A percentile compares a stretch with the other conserved stretches of the same genome.
phyloP scores from a whole-genome alignment of 2,113 vertebrate genomes.

The Natator depressus region DNA sequence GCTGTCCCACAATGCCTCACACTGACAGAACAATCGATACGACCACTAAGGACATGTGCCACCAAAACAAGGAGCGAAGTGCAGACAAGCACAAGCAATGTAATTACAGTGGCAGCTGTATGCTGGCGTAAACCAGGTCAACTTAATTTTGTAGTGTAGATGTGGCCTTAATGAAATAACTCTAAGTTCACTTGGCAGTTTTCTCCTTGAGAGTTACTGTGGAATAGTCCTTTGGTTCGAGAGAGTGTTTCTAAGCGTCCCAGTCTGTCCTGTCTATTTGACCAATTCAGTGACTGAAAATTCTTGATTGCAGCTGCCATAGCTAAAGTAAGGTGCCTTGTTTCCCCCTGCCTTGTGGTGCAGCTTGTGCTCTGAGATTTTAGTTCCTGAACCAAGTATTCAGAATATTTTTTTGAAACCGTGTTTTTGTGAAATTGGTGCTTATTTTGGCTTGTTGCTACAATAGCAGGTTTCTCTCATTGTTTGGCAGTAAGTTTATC shows the following conservation, averaged over 20 bases:
- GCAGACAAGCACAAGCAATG: background rate
- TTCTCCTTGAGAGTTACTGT: background rate
- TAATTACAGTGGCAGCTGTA: background rate
- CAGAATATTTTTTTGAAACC: background rate
- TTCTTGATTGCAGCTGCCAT: background rate
- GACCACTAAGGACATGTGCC: background rate
- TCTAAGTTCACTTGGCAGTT: rapidly evolving
- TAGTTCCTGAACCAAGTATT: background rate
- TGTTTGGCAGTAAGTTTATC: background rate
- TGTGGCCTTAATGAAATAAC: background rate
- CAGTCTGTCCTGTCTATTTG: background rate
- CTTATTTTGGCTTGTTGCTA: background rate
- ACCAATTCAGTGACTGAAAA: background rate
- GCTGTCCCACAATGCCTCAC: background rate
- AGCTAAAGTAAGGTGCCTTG: background rate
- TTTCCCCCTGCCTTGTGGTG: background rate
- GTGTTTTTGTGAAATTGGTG: background rate
- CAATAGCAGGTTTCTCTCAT: background rate
- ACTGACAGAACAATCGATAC: background rate
- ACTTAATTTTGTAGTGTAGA: background rate
- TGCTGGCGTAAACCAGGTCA: background rate
- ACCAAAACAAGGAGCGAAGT: background rate
- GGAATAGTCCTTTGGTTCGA: background rate
- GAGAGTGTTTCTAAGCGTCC: background rate
- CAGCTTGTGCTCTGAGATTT: background rate